phyloP scores from a whole-genome alignment of 2,888 invertebrate genomes.

The Caenorhabditis virilis region DNA sequence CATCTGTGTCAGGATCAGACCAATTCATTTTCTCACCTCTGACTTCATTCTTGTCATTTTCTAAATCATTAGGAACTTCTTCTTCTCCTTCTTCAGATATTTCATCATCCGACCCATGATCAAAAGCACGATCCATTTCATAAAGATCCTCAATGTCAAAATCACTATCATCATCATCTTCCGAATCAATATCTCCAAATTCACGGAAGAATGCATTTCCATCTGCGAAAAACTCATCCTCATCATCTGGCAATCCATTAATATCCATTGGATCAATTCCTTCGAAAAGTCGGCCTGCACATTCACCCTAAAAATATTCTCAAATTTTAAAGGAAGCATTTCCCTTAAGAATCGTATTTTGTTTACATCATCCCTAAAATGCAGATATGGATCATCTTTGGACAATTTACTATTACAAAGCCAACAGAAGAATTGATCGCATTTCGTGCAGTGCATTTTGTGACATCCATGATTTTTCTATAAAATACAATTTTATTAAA shows the following conservation, averaged over 20 bases:
- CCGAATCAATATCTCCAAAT: slow-evolving; percentile 13
- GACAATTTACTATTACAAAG: slow-evolving; percentile 72
- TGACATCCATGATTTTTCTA: slow-evolving; percentile 78
- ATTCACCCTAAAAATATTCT: slow-evolving; percentile 14
- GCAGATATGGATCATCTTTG: slow-evolving; percentile 73
- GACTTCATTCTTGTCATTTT: too few relatives aligned
- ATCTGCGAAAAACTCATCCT: not conserved
- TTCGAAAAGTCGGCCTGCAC: slow-evolving; percentile 34
- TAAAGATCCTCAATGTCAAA: slow-evolving; percentile 10
- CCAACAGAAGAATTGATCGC: slow-evolving; percentile 76
- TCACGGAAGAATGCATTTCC: not conserved
- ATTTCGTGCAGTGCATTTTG: slow-evolving; percentile 77
- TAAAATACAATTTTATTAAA: not conserved
- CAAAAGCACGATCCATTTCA: slow-evolving; percentile 4
- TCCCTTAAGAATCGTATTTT: not conserved
- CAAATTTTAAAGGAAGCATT: not conserved
- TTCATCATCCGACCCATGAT: not conserved
- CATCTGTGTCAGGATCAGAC: too few relatives aligned
- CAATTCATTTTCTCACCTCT: too few relatives aligned
- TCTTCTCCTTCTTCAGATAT: slow-evolving; percentile 1
- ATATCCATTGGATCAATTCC: slow-evolving; percentile 20
- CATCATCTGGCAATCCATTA: too few relatives aligned
- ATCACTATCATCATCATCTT: not conserved
- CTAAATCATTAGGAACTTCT: too few relatives aligned
- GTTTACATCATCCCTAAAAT: slow-evolving; percentile 70